A percentile compares a stretch with the other conserved stretches of the same genome.
These are phyloP conservation scores for Stenurella melanura DNA, from an alignment of 2,888 invertebrate genomes.

Conservation along the genomic window DNA sequence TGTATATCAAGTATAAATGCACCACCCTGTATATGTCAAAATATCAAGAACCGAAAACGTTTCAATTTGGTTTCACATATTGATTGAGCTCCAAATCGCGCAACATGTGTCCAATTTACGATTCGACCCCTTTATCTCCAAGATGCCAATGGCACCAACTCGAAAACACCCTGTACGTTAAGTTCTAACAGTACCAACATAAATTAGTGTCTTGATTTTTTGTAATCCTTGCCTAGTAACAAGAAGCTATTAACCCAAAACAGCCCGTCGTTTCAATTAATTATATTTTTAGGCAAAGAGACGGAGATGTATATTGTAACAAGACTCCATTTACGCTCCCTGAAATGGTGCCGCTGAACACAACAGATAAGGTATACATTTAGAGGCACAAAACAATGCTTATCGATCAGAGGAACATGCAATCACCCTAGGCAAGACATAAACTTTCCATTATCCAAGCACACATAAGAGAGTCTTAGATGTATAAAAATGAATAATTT, in stretches of 20 bases:
- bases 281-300: conserved; percentile 2
- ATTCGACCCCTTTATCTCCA: too few species aligned
- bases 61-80: too few species aligned
- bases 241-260: not conserved
- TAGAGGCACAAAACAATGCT: conserved; percentile 31
- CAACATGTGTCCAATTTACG: too few species aligned
- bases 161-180: too few species aligned
- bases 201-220: too few species aligned
- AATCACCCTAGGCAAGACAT: conserved; percentile 40
- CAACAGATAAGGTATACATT: conserved; percentile 31
- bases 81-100: too few species aligned
- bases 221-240: too few species aligned
- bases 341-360: not conserved
- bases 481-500: conserved; percentile 42
- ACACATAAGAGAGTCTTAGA: conserved; percentile 31
- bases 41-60: too few species aligned
- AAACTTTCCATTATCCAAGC: conserved; percentile 39
- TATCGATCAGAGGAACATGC: conserved; percentile 35
- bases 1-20: too few species aligned
- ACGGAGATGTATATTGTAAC: not conserved
- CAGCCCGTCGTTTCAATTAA: not conserved
- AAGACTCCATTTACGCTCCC: conserved; percentile 10
- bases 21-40: too few species aligned
- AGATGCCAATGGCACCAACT: too few species aligned
- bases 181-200: too few species aligned